Base-by-base conservation (phyloP, 2,113 vertebrate genomes). In the Macquaria ambigua region DNA sequence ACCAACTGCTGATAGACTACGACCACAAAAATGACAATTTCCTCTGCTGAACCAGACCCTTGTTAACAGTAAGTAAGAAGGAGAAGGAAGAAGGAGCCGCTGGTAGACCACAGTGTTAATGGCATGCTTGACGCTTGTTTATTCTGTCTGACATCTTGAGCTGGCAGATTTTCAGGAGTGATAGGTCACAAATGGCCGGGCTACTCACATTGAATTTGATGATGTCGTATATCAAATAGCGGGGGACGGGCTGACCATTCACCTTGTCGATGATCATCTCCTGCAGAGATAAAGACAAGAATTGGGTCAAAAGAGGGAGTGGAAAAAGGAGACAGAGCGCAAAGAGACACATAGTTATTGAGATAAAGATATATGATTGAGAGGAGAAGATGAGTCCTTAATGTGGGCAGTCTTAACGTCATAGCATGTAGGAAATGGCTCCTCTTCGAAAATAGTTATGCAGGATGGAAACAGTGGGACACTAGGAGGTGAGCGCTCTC, bases 231-330 rank as follows among this genome's bases (percentile, higher is more conserved):
- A 99, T 99, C 95, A 99, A 96, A 92, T 98, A 99, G 75, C 98
- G 97, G 59, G 98, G 98, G 85, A 99, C 97, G 0, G 96, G 96
- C 84, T 98, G 97, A 88, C 97, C 98, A 28, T 99, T 98, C 91
- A 99, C 98, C 93, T 97, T 99, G 97, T 99, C 98, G 72, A 99
- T 96, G 88, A 99, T 99, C 98, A 99, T 99, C 96, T 99, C 98
- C 98, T 99, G 94, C 63, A 80, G 90, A 90, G 92, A 95, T 41
- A 94, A 74, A 91, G 70, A 84, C 28, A 53, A 77, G 77, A 78
- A 7, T 39, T 9, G 1, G 46, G 25, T 78, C 31, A 82, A 64
- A 16, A 58, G 25, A 76, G 18, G 34, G 25, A 46, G 5, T 43
- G 9, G 6, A 3, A 14, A 6, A 15, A 46, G 15, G 20, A 53